Percentiles rank a stretch among this genome's conserved stretches.
Evolutionary conservation across 2,888 invertebrate species (phyloP).

Genomic region (Zhuqinia jingwanae): DNA sequence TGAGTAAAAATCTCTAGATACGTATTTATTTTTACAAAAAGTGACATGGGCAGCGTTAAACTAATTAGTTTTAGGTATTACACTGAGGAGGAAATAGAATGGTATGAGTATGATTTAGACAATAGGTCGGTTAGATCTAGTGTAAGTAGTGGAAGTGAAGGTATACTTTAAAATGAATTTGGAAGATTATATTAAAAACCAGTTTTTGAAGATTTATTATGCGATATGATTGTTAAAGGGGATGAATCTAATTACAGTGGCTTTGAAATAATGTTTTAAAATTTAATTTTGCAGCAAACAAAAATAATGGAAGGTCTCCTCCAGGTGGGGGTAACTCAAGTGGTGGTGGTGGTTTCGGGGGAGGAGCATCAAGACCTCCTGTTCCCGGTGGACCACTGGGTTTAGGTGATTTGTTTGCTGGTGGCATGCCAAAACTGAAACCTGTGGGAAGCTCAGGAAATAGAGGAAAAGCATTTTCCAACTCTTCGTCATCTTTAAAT

Average conservation of each 20-base stretch:
- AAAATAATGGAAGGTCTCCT: constrained; percentile 65
- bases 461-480: constrained; percentile 68
- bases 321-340: constrained; percentile 50
- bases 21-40: too few relatives aligned
- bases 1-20: too few relatives aligned
- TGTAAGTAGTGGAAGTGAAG: constrained; percentile 49
- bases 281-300: constrained; percentile 47
- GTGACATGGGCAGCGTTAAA: constrained; percentile 46
- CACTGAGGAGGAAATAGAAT: constrained; percentile 70
- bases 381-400: constrained; percentile 79
- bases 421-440: constrained; percentile 91
- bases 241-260: too few relatives aligned
- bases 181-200: too few relatives aligned
- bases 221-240: neutral
- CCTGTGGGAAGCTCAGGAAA: constrained; percentile 83
- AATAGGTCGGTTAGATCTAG: constrained; percentile 32
- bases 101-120: constrained; percentile 43
- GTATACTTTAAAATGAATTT: neutral
- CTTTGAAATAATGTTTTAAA: neutral
- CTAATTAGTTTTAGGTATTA: constrained; percentile 71
- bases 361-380: constrained; percentile 76
- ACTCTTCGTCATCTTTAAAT: constrained; percentile 6
- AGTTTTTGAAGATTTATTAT: neutral
- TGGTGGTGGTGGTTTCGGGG: constrained; percentile 81
- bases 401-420: constrained; percentile 89